Percentiles rank a stretch among this genome's conserved stretches.
These are phyloP conservation scores for Dicrostonyx torquatus DNA, from an alignment of 2,797 vertebrate genomes.

Conservation along the genomic window DNA sequence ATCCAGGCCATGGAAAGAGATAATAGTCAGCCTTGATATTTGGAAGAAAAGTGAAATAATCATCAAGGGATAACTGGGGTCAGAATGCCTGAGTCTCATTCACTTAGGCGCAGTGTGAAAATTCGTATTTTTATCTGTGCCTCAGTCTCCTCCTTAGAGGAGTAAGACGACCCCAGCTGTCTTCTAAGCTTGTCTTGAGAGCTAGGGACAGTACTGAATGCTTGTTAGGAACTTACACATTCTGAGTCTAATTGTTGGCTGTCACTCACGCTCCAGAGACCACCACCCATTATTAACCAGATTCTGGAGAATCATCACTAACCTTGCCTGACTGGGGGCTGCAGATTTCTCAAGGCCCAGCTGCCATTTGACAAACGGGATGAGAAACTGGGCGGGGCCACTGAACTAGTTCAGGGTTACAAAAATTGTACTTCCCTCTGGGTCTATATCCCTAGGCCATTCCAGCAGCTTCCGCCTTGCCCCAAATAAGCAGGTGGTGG, in stretches of 20 bases:
- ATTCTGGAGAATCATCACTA: not conserved
- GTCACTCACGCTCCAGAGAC: not conserved
- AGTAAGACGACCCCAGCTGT: not conserved
- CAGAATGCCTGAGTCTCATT: not conserved
- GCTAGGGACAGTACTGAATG: not conserved
- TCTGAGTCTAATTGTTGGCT: too few species aligned
- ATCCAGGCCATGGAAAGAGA: not conserved
- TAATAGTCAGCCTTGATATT: not conserved
- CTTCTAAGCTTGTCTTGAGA: not conserved
- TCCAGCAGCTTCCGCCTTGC: not conserved
- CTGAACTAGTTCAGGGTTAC: not conserved
- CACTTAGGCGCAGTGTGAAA: not conserved
- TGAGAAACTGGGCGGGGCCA: not conserved
- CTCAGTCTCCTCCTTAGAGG: not conserved
- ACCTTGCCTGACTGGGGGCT: rapidly evolving
- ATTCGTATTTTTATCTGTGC: not conserved
- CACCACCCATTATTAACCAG: not conserved
- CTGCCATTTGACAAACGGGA: not conserved
- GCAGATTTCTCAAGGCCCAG: not conserved
- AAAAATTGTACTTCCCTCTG: not conserved
- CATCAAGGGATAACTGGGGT: not conserved
- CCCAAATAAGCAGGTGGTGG: not conserved
- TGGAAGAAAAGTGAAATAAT: conserved; percentile 22
- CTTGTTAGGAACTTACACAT: not conserved
- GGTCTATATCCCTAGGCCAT: not conserved